Base-by-base conservation (phyloP, 2,113 vertebrate species). In the Dendropsophus ebraccatus region DNA sequence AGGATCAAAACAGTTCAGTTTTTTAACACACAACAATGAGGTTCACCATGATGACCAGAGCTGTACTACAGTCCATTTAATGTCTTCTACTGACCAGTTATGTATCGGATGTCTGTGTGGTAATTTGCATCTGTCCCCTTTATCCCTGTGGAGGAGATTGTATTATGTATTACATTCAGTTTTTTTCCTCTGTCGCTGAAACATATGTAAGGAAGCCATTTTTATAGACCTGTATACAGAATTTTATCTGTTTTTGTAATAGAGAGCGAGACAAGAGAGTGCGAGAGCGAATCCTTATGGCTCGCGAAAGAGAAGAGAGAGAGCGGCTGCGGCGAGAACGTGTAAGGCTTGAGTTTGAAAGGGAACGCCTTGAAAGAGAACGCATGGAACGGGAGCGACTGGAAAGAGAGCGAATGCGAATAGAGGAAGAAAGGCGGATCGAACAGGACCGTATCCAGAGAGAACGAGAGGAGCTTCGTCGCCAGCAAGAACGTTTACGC, bases 371-470 rank as follows among this genome's bases (percentile, higher is more conserved):
- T 4, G 97, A 99, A 49, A 94, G 96, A 0, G 98, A 99, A 85
- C 95, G 98, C 1, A 88, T 97, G 93, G 97, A 98, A 91, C 94
- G 97, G 0, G 97, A 99, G 89, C 95, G 96, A 56, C 50, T 99
- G 87, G 98, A 99, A 90, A 95, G 97, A 0, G 97, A 99, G 83
- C 92, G 97, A 37, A 91, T 97, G 89, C 95, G 96, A 0, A 96
- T 99, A 1, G 98, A 99, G 88, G 97, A 96, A 0, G 97, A 99
- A 54, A 93, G 97, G 52, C 90, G 97, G 0, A 93, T 96, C 0
- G 98, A 99, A 9, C 97, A 99, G 92, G 97, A 99, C 45, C 91
- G 98, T 10, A 99, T 99, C 91, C 94, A 97, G 49, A 91, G 97
- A 0, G 97, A 99, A 93, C 93, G 97, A 0, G 98, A 99, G 0